These are phyloP conservation scores for Clusia tigrina DNA, from an alignment of 2,888 invertebrate genomes.

Conservation along the genomic window DNA sequence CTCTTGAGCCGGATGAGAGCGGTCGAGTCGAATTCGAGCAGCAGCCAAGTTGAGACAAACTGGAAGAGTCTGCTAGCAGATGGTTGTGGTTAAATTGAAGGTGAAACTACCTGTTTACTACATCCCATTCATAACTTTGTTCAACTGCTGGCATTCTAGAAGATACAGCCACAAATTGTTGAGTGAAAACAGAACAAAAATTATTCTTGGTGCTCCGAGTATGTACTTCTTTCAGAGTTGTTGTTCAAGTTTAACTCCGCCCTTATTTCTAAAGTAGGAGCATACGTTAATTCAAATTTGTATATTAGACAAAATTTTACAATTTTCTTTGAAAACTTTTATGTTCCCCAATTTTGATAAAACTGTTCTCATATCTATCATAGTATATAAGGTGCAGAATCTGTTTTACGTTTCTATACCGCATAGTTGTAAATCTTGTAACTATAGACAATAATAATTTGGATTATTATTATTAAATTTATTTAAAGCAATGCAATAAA, in stretches of 20 bases:
- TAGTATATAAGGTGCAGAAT: too few species aligned
- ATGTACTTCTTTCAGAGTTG: neutral
- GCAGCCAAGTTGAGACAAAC: neutral
- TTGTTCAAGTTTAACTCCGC: neutral
- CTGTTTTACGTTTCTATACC: too few species aligned
- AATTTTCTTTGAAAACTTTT: too few species aligned
- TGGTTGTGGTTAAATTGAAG: neutral
- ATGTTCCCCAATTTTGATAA: too few species aligned
- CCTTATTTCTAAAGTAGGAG: too few species aligned
- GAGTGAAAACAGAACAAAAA: neutral
- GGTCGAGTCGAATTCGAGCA: neutral
- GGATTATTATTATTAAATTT: too few species aligned
- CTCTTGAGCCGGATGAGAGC: conserved; percentile 17
- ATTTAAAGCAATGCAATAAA: too few species aligned
- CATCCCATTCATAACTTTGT: conserved; percentile 32
- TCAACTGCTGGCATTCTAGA: conserved; percentile 19
- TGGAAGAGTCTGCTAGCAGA: neutral
- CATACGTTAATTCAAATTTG: neutral
- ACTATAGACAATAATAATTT: too few species aligned
- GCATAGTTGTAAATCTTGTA: too few species aligned
- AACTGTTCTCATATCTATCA: too few species aligned
- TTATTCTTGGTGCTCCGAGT: neutral
- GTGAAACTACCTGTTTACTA: conserved; percentile 24
- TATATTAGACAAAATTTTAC: too few species aligned
- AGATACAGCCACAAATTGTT: neutral